A percentile compares a stretch with the other conserved stretches of the same genome.
phyloP scores from a whole-genome alignment of 2,113 vertebrate genomes.

The Salminus brasiliensis region DNA sequence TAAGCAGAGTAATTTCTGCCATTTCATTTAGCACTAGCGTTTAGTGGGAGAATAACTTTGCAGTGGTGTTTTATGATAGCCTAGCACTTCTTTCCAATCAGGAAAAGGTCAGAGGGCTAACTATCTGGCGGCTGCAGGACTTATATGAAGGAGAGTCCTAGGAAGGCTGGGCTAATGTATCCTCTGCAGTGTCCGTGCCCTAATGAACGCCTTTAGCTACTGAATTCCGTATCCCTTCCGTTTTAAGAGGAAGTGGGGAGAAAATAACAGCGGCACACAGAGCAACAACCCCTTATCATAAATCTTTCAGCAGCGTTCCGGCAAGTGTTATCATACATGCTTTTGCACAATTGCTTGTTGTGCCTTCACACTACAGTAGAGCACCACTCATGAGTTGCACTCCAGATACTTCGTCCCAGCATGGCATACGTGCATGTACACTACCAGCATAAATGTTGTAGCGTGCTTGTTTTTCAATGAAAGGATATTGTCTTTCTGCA shows the following conservation, averaged over 20 bases:
- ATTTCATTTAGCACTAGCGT: conserved; percentile 38
- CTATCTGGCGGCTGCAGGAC: conserved; percentile 3
- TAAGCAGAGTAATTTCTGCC: conserved; percentile 32
- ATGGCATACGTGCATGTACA: neutral
- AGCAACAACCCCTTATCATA: neutral
- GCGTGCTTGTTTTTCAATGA: neutral
- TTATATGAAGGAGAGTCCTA: conserved; percentile 20
- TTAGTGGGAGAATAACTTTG: conserved; percentile 39
- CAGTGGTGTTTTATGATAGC: conserved; percentile 34
- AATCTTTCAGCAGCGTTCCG: neutral
- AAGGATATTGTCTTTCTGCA: conserved; percentile 2
- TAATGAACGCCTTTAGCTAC: conserved; percentile 13
- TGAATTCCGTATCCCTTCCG: neutral
- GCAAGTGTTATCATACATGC: neutral
- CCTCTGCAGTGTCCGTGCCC: conserved; percentile 1
- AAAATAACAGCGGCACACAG: neutral
- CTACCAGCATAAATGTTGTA: neutral
- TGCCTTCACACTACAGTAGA: neutral
- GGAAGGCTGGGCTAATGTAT: conserved; percentile 11
- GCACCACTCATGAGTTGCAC: neutral
- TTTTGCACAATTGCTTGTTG: neutral
- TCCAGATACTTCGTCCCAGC: neutral
- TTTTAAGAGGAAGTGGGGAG: neutral
- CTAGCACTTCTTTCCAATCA: conserved; percentile 44
- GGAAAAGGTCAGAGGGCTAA: conserved; percentile 44